Base-by-base conservation (phyloP, 2,888 invertebrate genomes). In the Aleiodes testaceus region DNA sequence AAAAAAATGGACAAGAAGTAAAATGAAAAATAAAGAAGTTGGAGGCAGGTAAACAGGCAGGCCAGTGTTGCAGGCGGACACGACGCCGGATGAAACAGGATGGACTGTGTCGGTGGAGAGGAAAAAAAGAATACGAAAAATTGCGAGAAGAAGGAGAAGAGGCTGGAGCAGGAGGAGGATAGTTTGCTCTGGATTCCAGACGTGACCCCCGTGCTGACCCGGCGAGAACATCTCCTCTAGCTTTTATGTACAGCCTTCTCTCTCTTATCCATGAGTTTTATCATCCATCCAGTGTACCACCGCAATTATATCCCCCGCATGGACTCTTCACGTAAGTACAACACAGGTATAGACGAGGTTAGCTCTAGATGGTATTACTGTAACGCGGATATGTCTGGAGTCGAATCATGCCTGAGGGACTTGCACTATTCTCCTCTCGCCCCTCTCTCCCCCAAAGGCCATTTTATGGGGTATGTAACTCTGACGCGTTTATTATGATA, bases 111-210 rank as follows among this genome's bases (percentile, higher is more conserved):
- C 67, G 55, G 66, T 67, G 49, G 55, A 66, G 67, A 70, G 45
- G 53, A 49, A 59, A 30, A 26, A 26, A 26, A 3, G 5, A 26
- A 26, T 5, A 26, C 26, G 26, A 26, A 22, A 55, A 64, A 68
- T 61, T 36, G 52, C 42, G 63, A 68, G 72, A 53, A 66, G 66
- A 42, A 49, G 73, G 70, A 67, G 53, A 66, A 47, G 50, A 44
- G 42, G 69, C 14, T 53, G 66, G 72, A 63, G 69, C 53, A 69
- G 55, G 71, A 68, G 64, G 82, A 85, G 85, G 83, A 85, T 85
- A 83, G 85, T 86, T 86, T 87, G 87, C 87, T 87, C 87, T 86
- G 87, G 85, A 87, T 87, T 87, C 86, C 87, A 86, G 82, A 82
- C 85, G 83, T 85, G 87, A 86, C 87, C 86, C 82, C 77, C 81